Evolutionary conservation across 2,113 vertebrate species (phyloP).

Genomic region (Tangachromis dhanisi): DNA sequence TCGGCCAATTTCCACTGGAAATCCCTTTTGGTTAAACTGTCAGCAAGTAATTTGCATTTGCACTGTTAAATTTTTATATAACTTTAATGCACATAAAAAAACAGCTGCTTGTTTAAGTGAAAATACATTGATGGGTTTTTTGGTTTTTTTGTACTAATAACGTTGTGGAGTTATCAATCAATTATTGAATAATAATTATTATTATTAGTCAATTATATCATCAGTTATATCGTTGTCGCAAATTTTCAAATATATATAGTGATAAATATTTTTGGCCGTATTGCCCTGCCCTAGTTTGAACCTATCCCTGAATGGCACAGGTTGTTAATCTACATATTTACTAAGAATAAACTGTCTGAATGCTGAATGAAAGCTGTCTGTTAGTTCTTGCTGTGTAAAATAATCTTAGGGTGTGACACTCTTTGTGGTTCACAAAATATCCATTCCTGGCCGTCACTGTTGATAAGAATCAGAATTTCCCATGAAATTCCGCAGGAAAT

Average conservation of each 20-base stretch:
- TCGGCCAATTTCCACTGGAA: accelerated
- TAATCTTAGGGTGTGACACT: background rate
- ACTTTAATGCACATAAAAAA: too few species aligned
- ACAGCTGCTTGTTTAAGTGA: too few species aligned
- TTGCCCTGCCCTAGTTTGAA: background rate
- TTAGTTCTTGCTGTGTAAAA: background rate
- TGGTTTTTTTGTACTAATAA: too few species aligned
- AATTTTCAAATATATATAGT: background rate
- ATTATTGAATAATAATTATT: background rate
- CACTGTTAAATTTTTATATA: too few species aligned
- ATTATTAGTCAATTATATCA: background rate
- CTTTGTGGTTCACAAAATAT: background rate
- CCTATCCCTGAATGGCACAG: background rate
- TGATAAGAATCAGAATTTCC: background rate
- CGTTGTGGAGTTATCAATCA: background rate
- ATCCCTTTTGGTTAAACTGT: background rate
- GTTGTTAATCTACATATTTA: background rate
- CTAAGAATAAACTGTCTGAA: background rate
- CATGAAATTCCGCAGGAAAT: background rate
- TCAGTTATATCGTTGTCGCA: background rate
- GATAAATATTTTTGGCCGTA: background rate
- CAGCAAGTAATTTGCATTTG: background rate
- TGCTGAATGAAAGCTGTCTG: background rate
- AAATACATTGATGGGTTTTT: too few species aligned
- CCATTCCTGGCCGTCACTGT: background rate